phyloP scores from a whole-genome alignment of 1,140 invertebrate species.

The Temnothorax curvispinosus region DNA sequence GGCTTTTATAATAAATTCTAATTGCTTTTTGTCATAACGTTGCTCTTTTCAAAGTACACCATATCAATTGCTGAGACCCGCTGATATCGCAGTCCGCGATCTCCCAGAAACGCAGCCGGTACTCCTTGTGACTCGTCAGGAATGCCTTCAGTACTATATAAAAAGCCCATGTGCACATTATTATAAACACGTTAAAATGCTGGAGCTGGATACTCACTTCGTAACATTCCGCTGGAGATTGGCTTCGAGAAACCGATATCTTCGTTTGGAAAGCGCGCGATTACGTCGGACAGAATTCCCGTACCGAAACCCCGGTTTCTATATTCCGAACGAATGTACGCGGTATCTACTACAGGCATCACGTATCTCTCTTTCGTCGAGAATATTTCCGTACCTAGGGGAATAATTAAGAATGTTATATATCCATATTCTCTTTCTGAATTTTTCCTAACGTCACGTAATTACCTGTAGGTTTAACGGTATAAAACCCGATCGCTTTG shows the following conservation, averaged over 20 bases:
- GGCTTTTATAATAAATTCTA: slow-evolving; percentile 68
- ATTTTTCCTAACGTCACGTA: neutral
- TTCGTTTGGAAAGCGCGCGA: slow-evolving; percentile 63
- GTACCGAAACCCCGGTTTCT: slow-evolving; percentile 68
- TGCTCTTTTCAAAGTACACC: slow-evolving; percentile 64
- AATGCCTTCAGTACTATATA: slow-evolving; percentile 67
- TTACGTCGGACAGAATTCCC: slow-evolving; percentile 64
- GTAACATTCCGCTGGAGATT: slow-evolving; percentile 69
- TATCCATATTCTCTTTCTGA: neutral
- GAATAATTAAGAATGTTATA: slow-evolving; percentile 26
- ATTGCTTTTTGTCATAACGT: slow-evolving; percentile 51
- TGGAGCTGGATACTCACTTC: slow-evolving; percentile 43
- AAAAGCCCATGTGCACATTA: neutral
- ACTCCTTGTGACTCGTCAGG: slow-evolving; percentile 64
- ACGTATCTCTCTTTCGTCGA: slow-evolving; percentile 55
- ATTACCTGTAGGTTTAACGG: slow-evolving; percentile 71
- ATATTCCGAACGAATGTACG: slow-evolving; percentile 71
- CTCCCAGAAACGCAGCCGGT: slow-evolving; percentile 74
- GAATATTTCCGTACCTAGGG: slow-evolving; percentile 63
- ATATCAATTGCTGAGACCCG: slow-evolving; percentile 72
- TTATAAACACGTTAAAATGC: neutral
- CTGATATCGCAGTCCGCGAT: slow-evolving; percentile 76
- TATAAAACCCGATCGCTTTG: slow-evolving; percentile 73
- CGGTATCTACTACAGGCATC: slow-evolving; percentile 71
- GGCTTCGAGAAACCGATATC: slow-evolving; percentile 74